These are phyloP conservation scores for Ashinkailepas kermadecensis DNA, from an alignment of 2,888 invertebrate species.

Conservation along the genomic window DNA sequence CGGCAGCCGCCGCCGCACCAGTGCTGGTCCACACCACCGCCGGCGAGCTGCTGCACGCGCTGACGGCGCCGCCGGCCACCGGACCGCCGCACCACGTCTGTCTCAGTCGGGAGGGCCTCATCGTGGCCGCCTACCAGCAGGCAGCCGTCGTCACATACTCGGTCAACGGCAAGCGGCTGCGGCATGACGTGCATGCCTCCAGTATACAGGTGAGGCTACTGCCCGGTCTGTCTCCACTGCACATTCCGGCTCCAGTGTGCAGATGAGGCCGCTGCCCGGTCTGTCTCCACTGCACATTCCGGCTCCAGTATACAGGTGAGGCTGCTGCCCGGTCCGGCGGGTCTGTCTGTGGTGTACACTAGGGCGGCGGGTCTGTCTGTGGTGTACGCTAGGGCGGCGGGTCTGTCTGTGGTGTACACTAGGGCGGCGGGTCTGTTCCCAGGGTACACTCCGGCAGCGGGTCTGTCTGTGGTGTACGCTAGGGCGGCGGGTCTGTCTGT, in stretches of 20 bases:
- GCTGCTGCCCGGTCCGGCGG: background rate
- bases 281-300: no score
- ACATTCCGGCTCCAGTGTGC: conserved; percentile 62
- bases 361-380: background rate
- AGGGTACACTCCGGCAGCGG: no score
- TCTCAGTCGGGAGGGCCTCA: conserved; percentile 91
- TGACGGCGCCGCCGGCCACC: conserved; percentile 70
- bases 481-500: no score
- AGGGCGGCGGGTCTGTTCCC: no score
- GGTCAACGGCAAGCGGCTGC: conserved; percentile 80
- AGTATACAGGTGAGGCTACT: conserved; percentile 69
- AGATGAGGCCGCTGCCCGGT: conserved; percentile 52
- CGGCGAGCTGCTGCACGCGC: conserved; percentile 87
- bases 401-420: no score
- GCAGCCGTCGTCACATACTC: conserved; percentile 91
- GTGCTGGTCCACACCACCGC: conserved; percentile 96
- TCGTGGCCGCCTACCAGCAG: conserved; percentile 85
- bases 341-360: background rate
- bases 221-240: background rate
- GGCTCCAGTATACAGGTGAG: no score
- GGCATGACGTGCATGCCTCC: conserved; percentile 88
- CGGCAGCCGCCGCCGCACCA: conserved; percentile 89
- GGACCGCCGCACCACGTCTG: conserved; percentile 68
- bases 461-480: no score
- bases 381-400: no score